Conservation (phyloP, 92 coral and sea anemone genomes). For the Phymanthus crucifer region DNA sequence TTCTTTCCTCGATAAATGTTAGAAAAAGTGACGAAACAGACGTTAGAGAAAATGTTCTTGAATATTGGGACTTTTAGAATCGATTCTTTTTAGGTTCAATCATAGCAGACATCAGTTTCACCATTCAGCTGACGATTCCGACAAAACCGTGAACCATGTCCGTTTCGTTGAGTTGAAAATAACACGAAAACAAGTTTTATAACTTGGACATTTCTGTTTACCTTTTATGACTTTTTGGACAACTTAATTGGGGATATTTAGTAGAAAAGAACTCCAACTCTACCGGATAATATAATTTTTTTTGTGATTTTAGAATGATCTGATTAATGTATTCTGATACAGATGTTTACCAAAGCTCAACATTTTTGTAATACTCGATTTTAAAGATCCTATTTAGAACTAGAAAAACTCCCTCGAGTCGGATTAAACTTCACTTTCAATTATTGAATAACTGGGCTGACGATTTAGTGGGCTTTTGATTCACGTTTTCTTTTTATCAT, state of each 20-base stretch:
- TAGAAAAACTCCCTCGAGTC: background rate
- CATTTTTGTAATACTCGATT: constrained; percentile 1
- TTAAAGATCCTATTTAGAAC: background rate
- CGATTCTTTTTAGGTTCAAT: background rate
- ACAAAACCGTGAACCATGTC: background rate
- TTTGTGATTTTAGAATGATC: background rate
- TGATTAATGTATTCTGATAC: background rate
- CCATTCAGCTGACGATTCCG: background rate
- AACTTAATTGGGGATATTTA: background rate
- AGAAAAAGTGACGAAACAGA: background rate
- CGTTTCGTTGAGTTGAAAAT: background rate
- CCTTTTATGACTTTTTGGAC: background rate
- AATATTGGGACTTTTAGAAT: background rate
- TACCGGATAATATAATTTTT: background rate
- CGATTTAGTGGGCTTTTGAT: background rate
- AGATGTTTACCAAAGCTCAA: background rate
- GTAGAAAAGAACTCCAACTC: background rate
- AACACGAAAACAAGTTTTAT: background rate
- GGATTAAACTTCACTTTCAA: background rate
- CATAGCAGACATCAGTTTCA: background rate
- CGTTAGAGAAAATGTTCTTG: background rate
- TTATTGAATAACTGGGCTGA: background rate
- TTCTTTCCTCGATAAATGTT: background rate
- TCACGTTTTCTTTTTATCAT: background rate
- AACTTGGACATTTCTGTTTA: background rate